Evolutionary conservation across 2,888 invertebrate species (phyloP).

Genomic region (Rhimphoctona megacephalus): DNA sequence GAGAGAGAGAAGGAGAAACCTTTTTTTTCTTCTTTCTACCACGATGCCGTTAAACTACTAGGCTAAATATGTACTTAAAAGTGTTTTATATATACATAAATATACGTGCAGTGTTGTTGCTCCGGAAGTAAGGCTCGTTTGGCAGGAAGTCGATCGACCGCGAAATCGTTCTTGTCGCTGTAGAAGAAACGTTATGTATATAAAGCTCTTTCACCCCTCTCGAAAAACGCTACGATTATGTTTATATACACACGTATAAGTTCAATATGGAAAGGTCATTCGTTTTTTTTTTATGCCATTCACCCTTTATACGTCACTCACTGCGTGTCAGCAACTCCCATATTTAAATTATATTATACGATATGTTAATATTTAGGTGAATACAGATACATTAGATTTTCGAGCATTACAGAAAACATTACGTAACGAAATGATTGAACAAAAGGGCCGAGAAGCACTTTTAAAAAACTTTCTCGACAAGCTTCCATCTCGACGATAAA

Average conservation of each 20-base stretch:
- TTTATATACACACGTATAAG: not conserved
- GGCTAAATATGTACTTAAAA: conserved; percentile 35
- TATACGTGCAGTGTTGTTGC: not conserved
- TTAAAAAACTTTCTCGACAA: not conserved
- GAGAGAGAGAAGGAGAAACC: not conserved
- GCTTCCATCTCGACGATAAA: not conserved
- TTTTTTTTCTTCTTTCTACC: not conserved
- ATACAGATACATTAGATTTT: not conserved
- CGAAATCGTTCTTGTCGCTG: conserved; percentile 62
- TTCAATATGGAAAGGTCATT: not conserved
- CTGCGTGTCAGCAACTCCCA: conserved; percentile 43
- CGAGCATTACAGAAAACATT: not conserved
- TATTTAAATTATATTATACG: conserved; percentile 20
- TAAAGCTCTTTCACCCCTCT: conserved; percentile 37
- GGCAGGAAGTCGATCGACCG: conserved; percentile 68
- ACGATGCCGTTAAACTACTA: conserved; percentile 23
- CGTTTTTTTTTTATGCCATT: conserved; percentile 19
- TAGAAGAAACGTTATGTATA: conserved; percentile 13
- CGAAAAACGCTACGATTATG: conserved; percentile 27
- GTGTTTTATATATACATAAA: conserved; percentile 23
- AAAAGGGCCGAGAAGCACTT: not conserved
- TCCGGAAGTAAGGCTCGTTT: conserved; percentile 68
- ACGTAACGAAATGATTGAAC: not conserved
- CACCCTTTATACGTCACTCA: conserved; percentile 43
- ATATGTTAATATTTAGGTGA: not conserved